A percentile compares a stretch with the other conserved stretches of the same genome.
Evolutionary conservation across 2,888 invertebrate genomes (phyloP).

Genomic region (Noctua janthe): DNA sequence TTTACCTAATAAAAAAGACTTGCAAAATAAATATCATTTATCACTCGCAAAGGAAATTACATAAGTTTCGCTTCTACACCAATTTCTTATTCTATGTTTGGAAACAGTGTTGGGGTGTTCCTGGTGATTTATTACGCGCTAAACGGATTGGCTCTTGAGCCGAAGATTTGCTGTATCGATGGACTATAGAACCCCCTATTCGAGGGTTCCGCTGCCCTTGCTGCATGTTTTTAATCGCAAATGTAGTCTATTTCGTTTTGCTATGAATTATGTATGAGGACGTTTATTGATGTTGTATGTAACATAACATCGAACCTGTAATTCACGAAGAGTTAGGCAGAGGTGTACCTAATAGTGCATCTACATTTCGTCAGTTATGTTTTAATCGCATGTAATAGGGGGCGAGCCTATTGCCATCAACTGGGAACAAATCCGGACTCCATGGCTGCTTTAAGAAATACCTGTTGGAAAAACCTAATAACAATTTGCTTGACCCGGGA

Average conservation of each 20-base stretch:
- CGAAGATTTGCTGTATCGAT: conserved; percentile 79
- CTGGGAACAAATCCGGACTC: too few relatives aligned
- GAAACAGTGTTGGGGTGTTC: conserved; percentile 75
- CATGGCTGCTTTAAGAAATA: too few relatives aligned
- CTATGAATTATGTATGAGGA: conserved; percentile 36
- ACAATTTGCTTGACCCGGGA: too few relatives aligned
- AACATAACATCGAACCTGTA: too few relatives aligned
- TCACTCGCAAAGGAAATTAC: conserved; percentile 11
- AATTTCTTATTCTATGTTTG: conserved; percentile 61
- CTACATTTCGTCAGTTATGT: too few relatives aligned
- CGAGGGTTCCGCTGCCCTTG: conserved; percentile 25
- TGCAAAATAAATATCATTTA: conserved; percentile 1
- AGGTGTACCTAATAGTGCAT: too few relatives aligned
- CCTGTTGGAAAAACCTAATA: too few relatives aligned
- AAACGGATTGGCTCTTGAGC: conserved; percentile 84
- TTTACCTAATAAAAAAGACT: not conserved
- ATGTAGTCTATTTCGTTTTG: conserved; percentile 15
- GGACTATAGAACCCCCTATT: conserved; percentile 57
- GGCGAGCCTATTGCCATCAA: too few relatives aligned
- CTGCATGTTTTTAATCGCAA: conserved; percentile 39
- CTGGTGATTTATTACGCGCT: conserved; percentile 87
- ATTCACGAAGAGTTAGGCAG: too few relatives aligned
- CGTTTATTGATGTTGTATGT: conserved; percentile 8
- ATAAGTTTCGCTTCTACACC: conserved; percentile 20
- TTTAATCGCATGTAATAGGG: too few relatives aligned